Evolutionary conservation across 2,113 vertebrate genomes (phyloP), one percentile per base, ranked within the genome.

Genomic region (Callipepla squamata): DNA sequence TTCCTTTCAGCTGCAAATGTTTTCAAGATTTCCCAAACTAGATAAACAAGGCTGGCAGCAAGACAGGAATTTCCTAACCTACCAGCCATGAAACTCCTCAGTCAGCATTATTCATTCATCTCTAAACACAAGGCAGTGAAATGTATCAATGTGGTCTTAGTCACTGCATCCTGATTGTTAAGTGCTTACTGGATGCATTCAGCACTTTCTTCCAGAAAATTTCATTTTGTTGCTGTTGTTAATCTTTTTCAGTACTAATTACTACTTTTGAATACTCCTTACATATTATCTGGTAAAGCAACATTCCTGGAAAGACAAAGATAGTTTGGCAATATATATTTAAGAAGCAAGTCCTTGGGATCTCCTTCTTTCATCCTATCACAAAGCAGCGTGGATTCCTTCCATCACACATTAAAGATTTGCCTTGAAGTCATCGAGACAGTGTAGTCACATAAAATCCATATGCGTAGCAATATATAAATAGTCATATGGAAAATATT

Each of bases 401-500:
- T 92, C 83, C 94, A 95, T 67, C 76, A 80, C 84, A 55, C 89
- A 81, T 76, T 90, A 81, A 68, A 84, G 53, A 91, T 80, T 62
- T 9, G 85, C 36, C 50, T 92, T 67, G 77, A 38, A 30, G 87
- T 95, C 91, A 87, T 92, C 74, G 72, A 85, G 89, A 77, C 85
- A 95, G 82, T 48, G 2, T 61, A 19, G 47, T 42, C 51, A 84
- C 57, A 87, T 68, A 90, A 95, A 94, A 94, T 51, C 36, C 89
- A 94, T 45, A 93, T 5, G 2, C 70, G 40, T 82, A 92, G 72
- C 66, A 77, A 89, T 92, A 74, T n/a, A 28, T 9, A 58, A 92
- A 91, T 84, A 82, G 86, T 78, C 92, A 95, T 78, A 92, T 40
- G 44, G 94, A 96, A 96, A 88, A 87, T 68, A 91, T 94, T 87